phyloP scores from a whole-genome alignment of 2,797 vertebrate genomes.

The Galaxias olidus region DNA sequence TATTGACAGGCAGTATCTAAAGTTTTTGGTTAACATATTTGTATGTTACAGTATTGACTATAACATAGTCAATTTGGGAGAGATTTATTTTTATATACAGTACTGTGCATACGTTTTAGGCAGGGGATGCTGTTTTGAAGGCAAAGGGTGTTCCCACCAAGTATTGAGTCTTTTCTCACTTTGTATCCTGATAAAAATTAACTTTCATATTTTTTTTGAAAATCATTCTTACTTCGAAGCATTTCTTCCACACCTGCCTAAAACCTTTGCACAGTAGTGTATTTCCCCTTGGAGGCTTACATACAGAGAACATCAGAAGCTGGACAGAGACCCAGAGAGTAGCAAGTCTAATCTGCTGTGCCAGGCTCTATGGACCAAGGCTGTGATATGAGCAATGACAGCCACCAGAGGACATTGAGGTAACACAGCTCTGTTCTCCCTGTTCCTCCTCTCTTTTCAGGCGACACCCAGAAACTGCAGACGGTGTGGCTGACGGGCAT shows the following conservation, averaged over 20 bases:
- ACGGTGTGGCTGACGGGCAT: slow-evolving; percentile 98
- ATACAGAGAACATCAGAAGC: neutral
- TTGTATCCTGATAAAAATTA: too few species aligned
- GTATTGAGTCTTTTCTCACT: too few species aligned
- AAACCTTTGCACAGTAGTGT: neutral
- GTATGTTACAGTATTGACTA: neutral
- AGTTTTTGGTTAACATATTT: too few species aligned
- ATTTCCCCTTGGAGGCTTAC: neutral
- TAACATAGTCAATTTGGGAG: too few species aligned
- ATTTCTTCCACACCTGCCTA: neutral
- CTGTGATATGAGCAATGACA: neutral
- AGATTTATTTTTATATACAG: too few species aligned
- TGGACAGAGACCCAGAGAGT: neutral
- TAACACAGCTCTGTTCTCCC: neutral
- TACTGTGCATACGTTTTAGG: too few species aligned
- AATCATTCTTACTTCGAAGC: too few species aligned
- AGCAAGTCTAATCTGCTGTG: slow-evolving; percentile 1
- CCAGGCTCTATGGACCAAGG: neutral
- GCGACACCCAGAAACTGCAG: slow-evolving; percentile 95
- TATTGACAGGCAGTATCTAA: neutral
- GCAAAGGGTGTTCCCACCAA: too few species aligned
- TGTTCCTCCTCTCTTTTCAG: slow-evolving; percentile 58
- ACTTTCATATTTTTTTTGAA: too few species aligned
- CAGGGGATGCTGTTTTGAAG: too few species aligned
- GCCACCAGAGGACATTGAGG: neutral